These are phyloP conservation scores for Drosophila repletoides DNA, from an alignment of 1,140 invertebrate species.

Conservation along the genomic window DNA sequence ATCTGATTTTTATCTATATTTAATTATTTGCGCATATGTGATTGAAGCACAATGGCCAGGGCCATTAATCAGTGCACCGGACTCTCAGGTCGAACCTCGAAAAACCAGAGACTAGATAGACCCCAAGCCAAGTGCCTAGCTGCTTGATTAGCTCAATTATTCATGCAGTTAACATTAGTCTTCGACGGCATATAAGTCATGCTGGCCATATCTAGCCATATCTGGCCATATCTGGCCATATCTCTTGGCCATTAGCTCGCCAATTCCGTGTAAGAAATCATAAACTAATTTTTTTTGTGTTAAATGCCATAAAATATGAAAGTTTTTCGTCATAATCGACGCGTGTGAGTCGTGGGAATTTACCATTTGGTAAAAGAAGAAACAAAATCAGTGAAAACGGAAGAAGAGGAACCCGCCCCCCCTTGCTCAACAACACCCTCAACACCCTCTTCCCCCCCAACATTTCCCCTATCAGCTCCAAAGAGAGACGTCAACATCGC, in stretches of 20 bases:
- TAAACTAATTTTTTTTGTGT: constrained; percentile 60
- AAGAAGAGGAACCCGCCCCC: constrained; percentile 42
- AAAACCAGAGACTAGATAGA: constrained; percentile 1
- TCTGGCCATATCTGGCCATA: constrained; percentile 22
- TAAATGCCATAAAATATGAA: constrained; percentile 63
- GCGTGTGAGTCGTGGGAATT: constrained; percentile 64
- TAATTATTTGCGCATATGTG: constrained; percentile 65
- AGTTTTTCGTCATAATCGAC: constrained; percentile 66
- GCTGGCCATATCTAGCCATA: constrained; percentile 2
- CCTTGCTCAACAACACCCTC: neutral
- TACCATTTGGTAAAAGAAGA: constrained; percentile 37
- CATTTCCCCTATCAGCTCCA: constrained; percentile 20
- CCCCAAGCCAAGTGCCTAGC: constrained; percentile 50
- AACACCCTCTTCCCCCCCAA: neutral
- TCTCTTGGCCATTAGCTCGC: constrained; percentile 42
- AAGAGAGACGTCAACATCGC: constrained; percentile 43
- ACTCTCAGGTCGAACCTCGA: neutral
- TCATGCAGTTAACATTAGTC: constrained; percentile 35
- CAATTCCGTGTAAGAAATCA: constrained; percentile 65
- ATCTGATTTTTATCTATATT: constrained; percentile 75
- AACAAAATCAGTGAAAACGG: constrained; percentile 73
- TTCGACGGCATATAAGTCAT: constrained; percentile 6
- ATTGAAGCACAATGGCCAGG: constrained; percentile 71
- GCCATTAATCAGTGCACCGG: constrained; percentile 68
- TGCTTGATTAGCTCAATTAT: constrained; percentile 67